A percentile compares a stretch with the other conserved stretches of the same genome.
These are phyloP conservation scores for Sipha maydis DNA, from an alignment of 2,888 invertebrate genomes.

Conservation along the genomic window DNA sequence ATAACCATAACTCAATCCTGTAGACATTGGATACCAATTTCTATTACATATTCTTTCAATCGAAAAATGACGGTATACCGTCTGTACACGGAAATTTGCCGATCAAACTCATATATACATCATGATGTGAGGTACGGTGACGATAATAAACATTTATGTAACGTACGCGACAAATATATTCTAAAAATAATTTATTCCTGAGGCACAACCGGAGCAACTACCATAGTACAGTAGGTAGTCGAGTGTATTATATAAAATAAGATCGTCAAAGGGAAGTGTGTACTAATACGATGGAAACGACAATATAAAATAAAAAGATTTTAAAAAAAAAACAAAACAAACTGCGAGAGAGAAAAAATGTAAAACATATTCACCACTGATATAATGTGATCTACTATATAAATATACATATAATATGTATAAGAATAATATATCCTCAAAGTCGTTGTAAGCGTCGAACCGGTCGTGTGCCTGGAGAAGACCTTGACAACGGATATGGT, in stretches of 20 bases:
- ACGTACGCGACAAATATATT: too few relatives aligned
- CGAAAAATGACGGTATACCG: neutral
- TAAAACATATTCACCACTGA: neutral
- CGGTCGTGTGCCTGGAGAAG: conserved; percentile 30
- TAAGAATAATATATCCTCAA: conserved; percentile 8
- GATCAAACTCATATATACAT: neutral
- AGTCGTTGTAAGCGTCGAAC: conserved; percentile 18
- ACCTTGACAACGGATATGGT: conserved; percentile 52
- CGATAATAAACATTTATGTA: too few relatives aligned
- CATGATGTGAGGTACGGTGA: neutral
- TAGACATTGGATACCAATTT: too few relatives aligned
- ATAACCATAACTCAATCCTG: too few relatives aligned
- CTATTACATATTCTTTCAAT: neutral
- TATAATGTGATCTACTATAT: too few relatives aligned
- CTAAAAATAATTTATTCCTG: too few relatives aligned
- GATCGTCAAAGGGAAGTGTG: neutral
- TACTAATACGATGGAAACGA: too few relatives aligned
- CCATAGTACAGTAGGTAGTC: too few relatives aligned
- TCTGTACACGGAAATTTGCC: neutral
- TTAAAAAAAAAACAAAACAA: neutral
- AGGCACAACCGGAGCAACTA: too few relatives aligned
- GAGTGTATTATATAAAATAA: neutral
- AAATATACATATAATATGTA: neutral
- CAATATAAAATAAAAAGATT: neutral
- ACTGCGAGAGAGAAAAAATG: neutral